Conservation (phyloP, 2,113 vertebrate genomes). For the Spizaetus ornatus region DNA sequence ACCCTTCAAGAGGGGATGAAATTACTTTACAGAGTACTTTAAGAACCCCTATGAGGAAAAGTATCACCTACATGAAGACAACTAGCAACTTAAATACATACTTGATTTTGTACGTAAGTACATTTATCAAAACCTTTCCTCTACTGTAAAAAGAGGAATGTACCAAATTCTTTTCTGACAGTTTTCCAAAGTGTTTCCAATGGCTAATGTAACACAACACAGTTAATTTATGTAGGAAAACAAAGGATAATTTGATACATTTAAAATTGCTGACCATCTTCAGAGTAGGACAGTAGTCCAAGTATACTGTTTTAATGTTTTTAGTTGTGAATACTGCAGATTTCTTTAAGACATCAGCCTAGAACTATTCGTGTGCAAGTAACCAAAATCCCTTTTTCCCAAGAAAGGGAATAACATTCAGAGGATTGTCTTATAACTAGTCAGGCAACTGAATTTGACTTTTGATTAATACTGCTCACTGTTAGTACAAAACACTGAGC, state of each 20-base stretch:
- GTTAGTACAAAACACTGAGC: not conserved
- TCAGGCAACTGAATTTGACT: not conserved
- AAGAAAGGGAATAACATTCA: not conserved
- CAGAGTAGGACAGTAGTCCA: not conserved
- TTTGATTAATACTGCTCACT: not conserved
- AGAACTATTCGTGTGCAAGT: not conserved
- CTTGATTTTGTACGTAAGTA: not conserved
- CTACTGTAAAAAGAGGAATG: not conserved
- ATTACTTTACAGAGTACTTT: not conserved
- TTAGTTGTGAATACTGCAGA: not conserved
- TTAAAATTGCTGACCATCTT: not conserved
- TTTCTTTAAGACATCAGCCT: not conserved
- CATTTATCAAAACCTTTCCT: not conserved
- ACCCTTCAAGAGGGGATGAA: not conserved
- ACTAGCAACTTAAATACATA: not conserved
- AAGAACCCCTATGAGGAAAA: not conserved
- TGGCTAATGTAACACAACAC: not conserved
- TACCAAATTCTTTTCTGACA: not conserved
- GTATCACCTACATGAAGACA: not conserved
- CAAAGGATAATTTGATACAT: not conserved
- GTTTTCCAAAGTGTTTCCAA: not conserved
- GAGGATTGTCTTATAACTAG: not conserved
- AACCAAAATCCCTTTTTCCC: not conserved
- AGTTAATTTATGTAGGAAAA: not conserved
- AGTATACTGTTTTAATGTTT: not conserved